These are phyloP conservation scores for Cottus gobio DNA, from an alignment of 2,113 vertebrate genomes.

Conservation along the genomic window DNA sequence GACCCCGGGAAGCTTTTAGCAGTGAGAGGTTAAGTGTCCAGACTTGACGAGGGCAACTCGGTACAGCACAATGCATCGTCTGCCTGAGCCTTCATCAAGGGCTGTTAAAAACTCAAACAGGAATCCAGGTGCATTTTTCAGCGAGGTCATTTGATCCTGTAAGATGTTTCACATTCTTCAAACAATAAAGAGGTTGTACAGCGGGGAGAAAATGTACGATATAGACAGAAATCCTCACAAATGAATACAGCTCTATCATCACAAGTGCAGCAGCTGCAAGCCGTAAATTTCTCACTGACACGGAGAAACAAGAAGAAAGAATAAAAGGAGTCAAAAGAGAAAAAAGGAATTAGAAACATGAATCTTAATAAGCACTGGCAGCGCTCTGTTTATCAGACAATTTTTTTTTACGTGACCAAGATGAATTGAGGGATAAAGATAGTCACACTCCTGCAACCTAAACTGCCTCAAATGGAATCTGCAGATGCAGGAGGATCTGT, in stretches of 20 bases:
- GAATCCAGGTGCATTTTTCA: slow-evolving; percentile 31
- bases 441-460: slow-evolving; percentile 42
- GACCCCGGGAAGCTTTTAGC: slow-evolving; percentile 82
- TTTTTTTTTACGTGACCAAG: slow-evolving; percentile 59
- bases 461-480: slow-evolving; percentile 46
- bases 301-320: slow-evolving; percentile 18
- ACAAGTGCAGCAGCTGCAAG: slow-evolving; percentile 64
- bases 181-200: slow-evolving; percentile 3
- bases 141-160: slow-evolving; percentile 18
- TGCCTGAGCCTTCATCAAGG: slow-evolving; percentile 27
- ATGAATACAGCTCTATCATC: slow-evolving; percentile 53
- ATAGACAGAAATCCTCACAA: slow-evolving; percentile 35
- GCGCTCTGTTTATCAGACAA: slow-evolving; percentile 52
- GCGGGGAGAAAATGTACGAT: slow-evolving; percentile 2
- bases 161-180: slow-evolving; percentile 26
- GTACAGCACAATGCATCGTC: slow-evolving; percentile 50
- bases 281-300: slow-evolving; percentile 62
- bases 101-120: slow-evolving; percentile 2
- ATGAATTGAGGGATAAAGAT: slow-evolving; percentile 63
- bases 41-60: slow-evolving; percentile 66
- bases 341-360: slow-evolving; percentile 46
- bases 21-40: slow-evolving; percentile 78
- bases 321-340: slow-evolving; percentile 31
- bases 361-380: slow-evolving; percentile 61
- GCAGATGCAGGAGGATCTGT: slow-evolving; percentile 31